Evolutionary conservation across 2,888 invertebrate genomes (phyloP).

Genomic region (Rosalia funebris): DNA sequence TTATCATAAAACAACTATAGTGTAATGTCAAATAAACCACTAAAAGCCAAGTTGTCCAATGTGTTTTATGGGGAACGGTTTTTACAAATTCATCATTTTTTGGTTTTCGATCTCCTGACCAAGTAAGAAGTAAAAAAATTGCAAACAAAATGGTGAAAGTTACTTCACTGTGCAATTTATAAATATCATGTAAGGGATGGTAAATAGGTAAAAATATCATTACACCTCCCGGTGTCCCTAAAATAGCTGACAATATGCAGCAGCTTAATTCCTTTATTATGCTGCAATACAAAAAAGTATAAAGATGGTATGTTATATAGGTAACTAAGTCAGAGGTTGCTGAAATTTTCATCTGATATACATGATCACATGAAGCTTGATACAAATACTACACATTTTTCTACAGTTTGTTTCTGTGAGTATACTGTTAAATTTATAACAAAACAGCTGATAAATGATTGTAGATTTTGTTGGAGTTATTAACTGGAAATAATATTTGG

Average conservation of each 20-base stretch:
- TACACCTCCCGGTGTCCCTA: conserved; percentile 80
- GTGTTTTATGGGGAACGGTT: conserved; percentile 37
- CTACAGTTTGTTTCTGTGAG: no score
- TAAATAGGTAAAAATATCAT: conserved; percentile 78
- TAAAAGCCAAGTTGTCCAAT: conserved; percentile 60
- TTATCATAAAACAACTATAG: conserved; percentile 71
- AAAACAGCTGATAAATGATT: no score
- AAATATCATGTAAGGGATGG: conserved; percentile 79
- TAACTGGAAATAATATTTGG: no score
- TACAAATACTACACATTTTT: no score
- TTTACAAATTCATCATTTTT: conserved; percentile 50
- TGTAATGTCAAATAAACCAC: conserved; percentile 69
- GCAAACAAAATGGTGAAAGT: conserved; percentile 74
- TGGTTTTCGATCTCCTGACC: conserved; percentile 70
- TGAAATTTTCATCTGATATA: no score
- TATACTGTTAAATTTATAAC: no score
- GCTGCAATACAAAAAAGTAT: conserved; percentile 58
- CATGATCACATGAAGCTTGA: no score
- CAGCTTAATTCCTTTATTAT: conserved; percentile 67
- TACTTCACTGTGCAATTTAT: conserved; percentile 76
- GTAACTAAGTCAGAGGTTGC: no score
- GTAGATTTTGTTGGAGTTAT: no score
- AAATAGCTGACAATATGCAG: conserved; percentile 69
- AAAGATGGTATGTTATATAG: no score
- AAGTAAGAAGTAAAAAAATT: conserved; percentile 69